Base-by-base conservation (phyloP, 2,797 vertebrate genomes). In the Typhlichthys eigenmanni region DNA sequence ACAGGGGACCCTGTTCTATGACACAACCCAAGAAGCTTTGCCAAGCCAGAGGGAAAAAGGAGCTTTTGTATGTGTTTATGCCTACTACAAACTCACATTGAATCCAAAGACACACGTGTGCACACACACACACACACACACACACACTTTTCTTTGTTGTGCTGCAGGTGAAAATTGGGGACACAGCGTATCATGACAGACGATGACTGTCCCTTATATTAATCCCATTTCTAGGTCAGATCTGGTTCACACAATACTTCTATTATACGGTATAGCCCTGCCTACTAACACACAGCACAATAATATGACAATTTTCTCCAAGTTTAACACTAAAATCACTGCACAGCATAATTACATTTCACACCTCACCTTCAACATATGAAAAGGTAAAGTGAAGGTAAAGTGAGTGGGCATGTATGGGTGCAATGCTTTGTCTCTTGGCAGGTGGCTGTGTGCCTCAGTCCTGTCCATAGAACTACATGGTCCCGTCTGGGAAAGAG, bases 1-100 rank as follows among this genome's bases (percentile, higher is more conserved):
- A 91, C 81, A 90, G 83, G 71, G 66, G 60, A 79, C 75, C 78
- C 88, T 91, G 90, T 90, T 88, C 75, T 65, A 51, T 62, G 50
- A 86, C 78, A 76, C 80, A 76, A 68, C 72, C 74, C 85, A 87
- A 87, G 89, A 88, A 88, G 85, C 82, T 71, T 71, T 65, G 69
- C 79, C 17, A 65, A 71, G 78, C 68, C 68, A 7, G 59, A 13
- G 62, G 75, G 74, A 89, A 87, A 91, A 90, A 90, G 84, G 71
- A 32, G 76, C 71, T 81, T 78, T 70, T 89, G 86, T 88, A 74
- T 59, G 55, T 59, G 53, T 62, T 58, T 62, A 64, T 68, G 54
- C 55, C 58, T 61, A 55, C 58, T 61, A 55, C 50, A 49, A 11
- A 19, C 19, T 13, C 16, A 13, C 29, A 16, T 58, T 66, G 74